Conservation (phyloP, 2,888 invertebrate genomes). For the Axea sp. region DNA sequence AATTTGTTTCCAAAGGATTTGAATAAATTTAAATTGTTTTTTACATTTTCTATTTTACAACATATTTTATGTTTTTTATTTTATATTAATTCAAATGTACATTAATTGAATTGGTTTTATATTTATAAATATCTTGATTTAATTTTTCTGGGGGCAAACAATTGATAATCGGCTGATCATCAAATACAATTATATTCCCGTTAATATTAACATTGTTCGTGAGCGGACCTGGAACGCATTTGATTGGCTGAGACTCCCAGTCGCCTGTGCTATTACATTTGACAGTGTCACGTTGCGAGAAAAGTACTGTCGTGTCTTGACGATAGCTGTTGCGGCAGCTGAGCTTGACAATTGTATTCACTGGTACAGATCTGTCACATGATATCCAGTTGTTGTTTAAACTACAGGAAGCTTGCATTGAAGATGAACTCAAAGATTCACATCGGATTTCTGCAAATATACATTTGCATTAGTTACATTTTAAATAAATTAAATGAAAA, state of each 20-base stretch:
- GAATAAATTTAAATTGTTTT: no score
- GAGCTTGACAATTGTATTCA: constrained; percentile 69
- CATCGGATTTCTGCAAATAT: constrained; percentile 71
- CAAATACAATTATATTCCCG: constrained; percentile 29
- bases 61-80: not conserved
- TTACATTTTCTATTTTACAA: not conserved
- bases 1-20: no score
- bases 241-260: constrained; percentile 75
- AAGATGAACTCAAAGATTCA: constrained; percentile 65
- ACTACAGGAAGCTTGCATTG: constrained; percentile 67
- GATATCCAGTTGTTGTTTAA: constrained; percentile 63
- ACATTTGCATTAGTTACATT: not conserved
- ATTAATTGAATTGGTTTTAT: not conserved
- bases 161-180: constrained; percentile 20
- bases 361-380: constrained; percentile 66
- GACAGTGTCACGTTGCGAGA: constrained; percentile 64
- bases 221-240: constrained; percentile 75
- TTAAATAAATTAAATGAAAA: no score
- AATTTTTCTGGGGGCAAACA: constrained; percentile 1
- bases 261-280: constrained; percentile 70
- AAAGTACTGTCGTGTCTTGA: constrained; percentile 60
- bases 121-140: constrained; percentile 1
- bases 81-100: not conserved
- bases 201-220: constrained; percentile 70
- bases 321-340: constrained; percentile 71